These are phyloP conservation scores for Hydrophis major DNA, from an alignment of 2,797 vertebrate genomes.

Conservation along the genomic window DNA sequence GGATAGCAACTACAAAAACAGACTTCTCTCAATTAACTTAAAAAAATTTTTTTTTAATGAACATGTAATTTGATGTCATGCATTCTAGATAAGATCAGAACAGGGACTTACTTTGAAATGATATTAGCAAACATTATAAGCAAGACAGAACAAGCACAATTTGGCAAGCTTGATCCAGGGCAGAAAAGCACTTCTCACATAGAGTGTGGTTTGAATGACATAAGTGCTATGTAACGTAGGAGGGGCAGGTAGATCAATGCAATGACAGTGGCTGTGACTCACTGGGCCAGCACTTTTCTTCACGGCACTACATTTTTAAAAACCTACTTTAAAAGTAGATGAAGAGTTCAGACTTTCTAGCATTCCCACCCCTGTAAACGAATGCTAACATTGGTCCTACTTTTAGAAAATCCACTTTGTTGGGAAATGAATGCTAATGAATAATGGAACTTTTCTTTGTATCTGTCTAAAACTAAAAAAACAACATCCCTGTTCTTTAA, in stretches of 20 bases:
- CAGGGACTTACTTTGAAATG: not conserved
- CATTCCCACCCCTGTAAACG: not conserved
- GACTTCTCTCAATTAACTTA: not conserved
- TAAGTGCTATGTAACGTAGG: not conserved
- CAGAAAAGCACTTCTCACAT: not conserved
- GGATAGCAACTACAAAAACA: not conserved
- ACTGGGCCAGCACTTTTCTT: not conserved
- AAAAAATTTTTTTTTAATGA: not conserved
- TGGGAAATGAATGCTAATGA: not conserved
- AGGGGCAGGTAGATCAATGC: not conserved
- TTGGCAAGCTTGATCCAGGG: not conserved
- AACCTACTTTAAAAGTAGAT: not conserved
- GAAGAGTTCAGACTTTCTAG: not conserved
- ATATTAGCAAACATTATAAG: not conserved
- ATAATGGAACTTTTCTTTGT: not conserved
- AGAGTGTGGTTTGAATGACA: not conserved
- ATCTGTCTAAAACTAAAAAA: not conserved
- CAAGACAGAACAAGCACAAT: not conserved
- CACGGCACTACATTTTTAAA: not conserved
- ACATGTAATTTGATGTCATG: not conserved
- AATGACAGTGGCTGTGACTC: not conserved
- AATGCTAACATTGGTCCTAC: not conserved
- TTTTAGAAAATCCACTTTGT: not conserved
- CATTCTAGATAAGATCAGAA: not conserved
- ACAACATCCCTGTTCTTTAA: not conserved